Conservation (phyloP, 1,140 invertebrate species). For the Bursaphelenchus mucronatus region DNA sequence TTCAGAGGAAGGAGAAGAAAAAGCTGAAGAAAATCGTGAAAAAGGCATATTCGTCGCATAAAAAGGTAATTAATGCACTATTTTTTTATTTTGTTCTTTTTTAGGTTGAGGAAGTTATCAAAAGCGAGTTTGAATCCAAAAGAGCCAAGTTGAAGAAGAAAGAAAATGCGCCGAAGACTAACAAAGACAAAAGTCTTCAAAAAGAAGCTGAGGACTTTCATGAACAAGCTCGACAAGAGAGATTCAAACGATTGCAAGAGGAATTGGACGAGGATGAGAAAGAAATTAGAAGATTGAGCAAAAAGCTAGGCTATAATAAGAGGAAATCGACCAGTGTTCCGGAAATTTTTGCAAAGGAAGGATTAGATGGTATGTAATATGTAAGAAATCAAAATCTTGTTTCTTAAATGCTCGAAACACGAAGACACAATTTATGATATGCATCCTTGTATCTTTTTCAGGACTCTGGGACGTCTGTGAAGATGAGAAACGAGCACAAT, state of each 20-base stretch:
- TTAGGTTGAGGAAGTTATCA: conserved; percentile 5
- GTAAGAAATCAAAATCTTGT: neutral
- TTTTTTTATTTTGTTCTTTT: neutral
- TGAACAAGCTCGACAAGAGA: neutral
- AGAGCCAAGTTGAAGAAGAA: conserved; percentile 10
- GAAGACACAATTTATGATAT: too few relatives aligned
- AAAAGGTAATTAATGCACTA: conserved; percentile 10
- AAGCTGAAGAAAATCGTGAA: conserved; percentile 19
- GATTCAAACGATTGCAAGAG: neutral
- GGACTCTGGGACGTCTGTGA: conserved; percentile 23
- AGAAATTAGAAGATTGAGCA: conserved; percentile 15
- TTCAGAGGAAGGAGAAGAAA: conserved; percentile 10
- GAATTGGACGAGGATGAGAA: conserved; percentile 18
- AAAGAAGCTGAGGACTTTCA: neutral
- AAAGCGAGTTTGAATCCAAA: neutral
- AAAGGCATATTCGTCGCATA: conserved; percentile 15
- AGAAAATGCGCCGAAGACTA: conserved; percentile 7
- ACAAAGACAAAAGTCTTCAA: conserved; percentile 9
- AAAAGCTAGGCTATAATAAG: conserved; percentile 15
- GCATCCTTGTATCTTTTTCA: neutral
- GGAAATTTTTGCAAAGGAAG: conserved; percentile 4
- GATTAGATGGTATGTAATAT: conserved; percentile 13
- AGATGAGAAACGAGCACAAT: neutral
- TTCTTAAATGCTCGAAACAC: neutral
- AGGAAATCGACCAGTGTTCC: conserved; percentile 8